A percentile compares a stretch with the other conserved stretches of the same genome.
These are phyloP conservation scores for Strongylocentrotus purpuratus DNA, from an alignment of 35 echinoderm and acorn worm genomes.

Conservation along the genomic window DNA sequence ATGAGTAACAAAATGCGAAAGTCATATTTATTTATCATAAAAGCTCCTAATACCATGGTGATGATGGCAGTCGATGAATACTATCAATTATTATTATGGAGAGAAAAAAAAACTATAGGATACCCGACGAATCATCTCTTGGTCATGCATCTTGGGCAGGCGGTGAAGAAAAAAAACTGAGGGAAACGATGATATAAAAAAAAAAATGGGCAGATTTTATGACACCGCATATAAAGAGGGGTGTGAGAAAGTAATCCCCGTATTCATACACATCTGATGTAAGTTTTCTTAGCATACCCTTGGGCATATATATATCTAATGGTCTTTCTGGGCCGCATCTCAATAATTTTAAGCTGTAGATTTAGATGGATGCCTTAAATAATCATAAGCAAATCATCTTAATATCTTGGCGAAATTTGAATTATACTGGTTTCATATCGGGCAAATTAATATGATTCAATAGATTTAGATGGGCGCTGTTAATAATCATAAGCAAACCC, in stretches of 20 bases:
- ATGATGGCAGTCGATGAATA: neutral
- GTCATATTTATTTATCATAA: conserved; percentile 9
- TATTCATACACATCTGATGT: neutral
- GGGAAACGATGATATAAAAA: neutral
- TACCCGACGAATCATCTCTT: neutral
- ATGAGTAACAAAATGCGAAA: conserved; percentile 3
- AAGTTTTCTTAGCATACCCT: too few relatives aligned
- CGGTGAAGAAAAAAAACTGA: neutral
- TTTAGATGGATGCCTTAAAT: too few relatives aligned
- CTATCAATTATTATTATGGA: neutral
- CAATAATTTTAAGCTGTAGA: too few relatives aligned
- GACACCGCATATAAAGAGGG: neutral
- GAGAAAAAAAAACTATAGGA: neutral
- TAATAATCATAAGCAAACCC: too few relatives aligned
- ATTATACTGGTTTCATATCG: too few relatives aligned
- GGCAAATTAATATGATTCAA: too few relatives aligned
- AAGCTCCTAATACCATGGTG: neutral
- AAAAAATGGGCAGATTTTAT: neutral
- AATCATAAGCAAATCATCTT: too few relatives aligned
- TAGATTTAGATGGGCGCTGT: too few relatives aligned
- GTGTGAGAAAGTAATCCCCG: neutral
- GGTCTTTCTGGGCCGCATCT: too few relatives aligned
- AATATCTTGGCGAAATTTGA: too few relatives aligned
- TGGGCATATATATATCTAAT: too few relatives aligned
- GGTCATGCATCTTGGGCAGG: neutral